Evolutionary conservation across 2,888 invertebrate species (phyloP).

Genomic region (Nephrotoma guestfalica): DNA sequence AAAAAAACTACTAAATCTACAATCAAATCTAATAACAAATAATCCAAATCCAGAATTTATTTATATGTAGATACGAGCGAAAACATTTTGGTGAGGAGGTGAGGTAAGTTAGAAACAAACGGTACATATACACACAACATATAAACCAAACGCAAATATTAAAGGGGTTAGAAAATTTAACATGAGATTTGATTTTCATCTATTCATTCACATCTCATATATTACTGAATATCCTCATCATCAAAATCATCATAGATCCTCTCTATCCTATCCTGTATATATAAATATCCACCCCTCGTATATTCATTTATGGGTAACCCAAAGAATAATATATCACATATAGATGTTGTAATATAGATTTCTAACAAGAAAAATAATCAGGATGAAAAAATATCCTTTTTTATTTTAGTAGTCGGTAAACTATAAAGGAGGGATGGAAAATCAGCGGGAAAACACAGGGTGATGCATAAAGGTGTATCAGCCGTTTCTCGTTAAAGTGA

Average conservation of each 20-base stretch:
- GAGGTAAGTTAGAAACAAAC: background rate
- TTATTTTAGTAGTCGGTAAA: background rate
- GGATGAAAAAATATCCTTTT: background rate
- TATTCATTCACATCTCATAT: background rate
- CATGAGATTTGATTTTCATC: slow-evolving; percentile 4
- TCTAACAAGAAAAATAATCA: background rate
- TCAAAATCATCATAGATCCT: background rate
- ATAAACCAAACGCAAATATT: background rate
- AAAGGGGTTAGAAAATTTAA: slow-evolving; percentile 1
- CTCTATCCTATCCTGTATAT: background rate
- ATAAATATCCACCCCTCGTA: background rate
- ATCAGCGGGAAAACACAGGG: background rate
- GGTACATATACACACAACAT: background rate
- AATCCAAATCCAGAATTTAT: background rate
- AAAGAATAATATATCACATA: background rate
- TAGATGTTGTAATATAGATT: background rate
- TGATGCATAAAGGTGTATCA: background rate
- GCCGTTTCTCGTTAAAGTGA: too few species aligned
- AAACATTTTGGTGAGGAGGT: background rate
- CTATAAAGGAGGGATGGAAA: background rate
- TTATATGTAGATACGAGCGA: background rate
- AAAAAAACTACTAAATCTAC: background rate
- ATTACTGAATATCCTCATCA: background rate
- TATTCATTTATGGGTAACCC: background rate
- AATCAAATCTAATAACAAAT: background rate